Conservation (phyloP, 2,888 invertebrate species). For the Drosophila ezoana region DNA sequence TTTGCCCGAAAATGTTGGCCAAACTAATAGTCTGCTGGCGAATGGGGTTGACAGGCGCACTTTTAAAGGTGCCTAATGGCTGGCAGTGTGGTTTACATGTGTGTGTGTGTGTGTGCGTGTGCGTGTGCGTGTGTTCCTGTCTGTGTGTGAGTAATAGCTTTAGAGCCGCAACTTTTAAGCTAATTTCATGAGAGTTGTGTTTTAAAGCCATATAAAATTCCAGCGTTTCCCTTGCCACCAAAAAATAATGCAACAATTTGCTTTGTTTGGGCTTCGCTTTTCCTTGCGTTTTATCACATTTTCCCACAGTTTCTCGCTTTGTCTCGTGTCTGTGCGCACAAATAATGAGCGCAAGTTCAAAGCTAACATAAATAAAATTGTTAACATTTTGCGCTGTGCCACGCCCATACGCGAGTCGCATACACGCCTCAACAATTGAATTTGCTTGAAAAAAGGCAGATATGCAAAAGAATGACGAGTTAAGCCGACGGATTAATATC, state of each 20-base stretch:
- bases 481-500: background rate
- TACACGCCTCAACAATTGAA: conserved; percentile 74
- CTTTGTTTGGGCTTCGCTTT: conserved; percentile 29
- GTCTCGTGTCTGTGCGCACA: conserved; percentile 42
- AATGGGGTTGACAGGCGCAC: conserved; percentile 12
- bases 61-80: conserved; percentile 63
- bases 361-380: conserved; percentile 81
- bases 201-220: conserved; percentile 31
- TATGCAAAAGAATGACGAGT: background rate
- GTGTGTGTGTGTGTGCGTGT: conserved; percentile 1
- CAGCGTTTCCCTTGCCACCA: background rate
- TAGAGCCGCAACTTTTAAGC: conserved; percentile 53
- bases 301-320: conserved; percentile 19
- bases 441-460: conserved; percentile 48
- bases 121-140: conserved; percentile 18
- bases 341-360: conserved; percentile 78
- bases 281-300: conserved; percentile 11
- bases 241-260: conserved; percentile 41
- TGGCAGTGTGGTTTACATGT: conserved; percentile 1
- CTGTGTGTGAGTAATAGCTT: conserved; percentile 53
- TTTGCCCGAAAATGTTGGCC: conserved; percentile 52
- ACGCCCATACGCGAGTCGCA: conserved; percentile 39
- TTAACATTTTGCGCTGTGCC: conserved; percentile 67
- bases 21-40: conserved; percentile 53
- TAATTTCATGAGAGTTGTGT: conserved; percentile 51